Evolutionary conservation across 2,113 vertebrate species (phyloP).

Genomic region (Cairina moschata): DNA sequence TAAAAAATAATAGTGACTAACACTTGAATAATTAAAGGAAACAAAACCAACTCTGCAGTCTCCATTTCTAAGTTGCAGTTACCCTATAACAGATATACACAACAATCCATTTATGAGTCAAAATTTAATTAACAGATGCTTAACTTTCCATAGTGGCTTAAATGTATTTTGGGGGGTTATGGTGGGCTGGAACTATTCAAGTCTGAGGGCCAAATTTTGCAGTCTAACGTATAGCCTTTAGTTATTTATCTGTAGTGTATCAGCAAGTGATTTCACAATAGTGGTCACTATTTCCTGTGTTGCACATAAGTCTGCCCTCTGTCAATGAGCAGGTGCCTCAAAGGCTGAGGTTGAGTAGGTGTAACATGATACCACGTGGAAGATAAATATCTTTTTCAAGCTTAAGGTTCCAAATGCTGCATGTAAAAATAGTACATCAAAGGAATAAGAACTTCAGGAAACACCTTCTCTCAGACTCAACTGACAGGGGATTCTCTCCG

Average conservation of each 20-base stretch:
- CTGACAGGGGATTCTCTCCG: not conserved
- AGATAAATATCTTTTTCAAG: not conserved
- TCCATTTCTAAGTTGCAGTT: not conserved
- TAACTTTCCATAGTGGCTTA: not conserved
- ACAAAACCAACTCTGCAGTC: not conserved
- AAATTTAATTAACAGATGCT: not conserved
- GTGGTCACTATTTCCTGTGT: not conserved
- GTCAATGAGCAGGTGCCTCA: not conserved
- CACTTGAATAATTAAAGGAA: not conserved
- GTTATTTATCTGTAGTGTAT: not conserved
- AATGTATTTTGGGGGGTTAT: not conserved
- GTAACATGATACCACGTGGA: fast-evolving
- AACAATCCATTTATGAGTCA: not conserved
- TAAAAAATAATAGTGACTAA: not conserved
- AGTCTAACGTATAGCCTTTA: not conserved
- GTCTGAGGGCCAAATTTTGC: not conserved
- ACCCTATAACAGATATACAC: not conserved
- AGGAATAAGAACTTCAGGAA: not conserved
- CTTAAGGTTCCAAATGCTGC: not conserved
- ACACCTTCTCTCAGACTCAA: not conserved
- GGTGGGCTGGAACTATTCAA: not conserved
- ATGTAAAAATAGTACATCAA: not conserved
- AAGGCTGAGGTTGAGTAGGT: not conserved
- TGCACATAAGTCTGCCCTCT: not conserved
- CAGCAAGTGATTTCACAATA: not conserved